These are phyloP conservation scores for Thymelicus acteon DNA, from an alignment of 2,888 invertebrate species.

Conservation along the genomic window DNA sequence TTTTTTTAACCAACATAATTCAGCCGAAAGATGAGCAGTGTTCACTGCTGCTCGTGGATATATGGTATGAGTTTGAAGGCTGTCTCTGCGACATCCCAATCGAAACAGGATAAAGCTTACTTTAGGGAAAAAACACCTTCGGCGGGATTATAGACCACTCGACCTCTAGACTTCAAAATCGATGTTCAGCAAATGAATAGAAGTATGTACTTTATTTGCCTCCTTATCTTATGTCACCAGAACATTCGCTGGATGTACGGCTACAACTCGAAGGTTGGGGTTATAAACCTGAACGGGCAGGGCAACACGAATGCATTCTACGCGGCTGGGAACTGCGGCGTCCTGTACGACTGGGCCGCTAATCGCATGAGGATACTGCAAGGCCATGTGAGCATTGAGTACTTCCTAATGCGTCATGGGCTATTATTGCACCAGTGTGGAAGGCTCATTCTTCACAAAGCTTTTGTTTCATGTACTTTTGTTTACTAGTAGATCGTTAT, in stretches of 20 bases:
- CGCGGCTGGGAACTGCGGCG: conserved; percentile 86
- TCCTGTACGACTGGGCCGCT: conserved; percentile 86
- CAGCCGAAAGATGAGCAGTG: too few relatives aligned
- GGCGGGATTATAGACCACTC: too few relatives aligned
- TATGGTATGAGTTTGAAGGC: too few relatives aligned
- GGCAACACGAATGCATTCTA: conserved; percentile 84
- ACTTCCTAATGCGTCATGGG: conserved; percentile 6
- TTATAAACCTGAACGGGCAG: conserved; percentile 84
- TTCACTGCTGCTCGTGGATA: too few relatives aligned
- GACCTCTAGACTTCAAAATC: too few relatives aligned
- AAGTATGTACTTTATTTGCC: too few relatives aligned
- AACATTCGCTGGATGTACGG: conserved; percentile 87
- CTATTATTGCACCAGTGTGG: background rate
- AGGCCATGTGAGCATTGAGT: conserved; percentile 85
- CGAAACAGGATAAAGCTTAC: too few relatives aligned
- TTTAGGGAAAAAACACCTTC: too few relatives aligned
- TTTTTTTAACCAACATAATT: too few relatives aligned
- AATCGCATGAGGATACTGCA: conserved; percentile 86
- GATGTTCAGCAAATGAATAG: too few relatives aligned
- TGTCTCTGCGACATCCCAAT: too few relatives aligned
- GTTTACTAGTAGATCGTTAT: too few relatives aligned
- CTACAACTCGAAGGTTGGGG: conserved; percentile 83
- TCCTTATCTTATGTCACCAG: conserved; percentile 57
- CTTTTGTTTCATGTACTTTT: background rate
- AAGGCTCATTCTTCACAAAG: background rate